A percentile compares a stretch with the other conserved stretches of the same genome.
Evolutionary conservation across 2,797 vertebrate genomes (phyloP).

Genomic region (Etheostoma perlongum): DNA sequence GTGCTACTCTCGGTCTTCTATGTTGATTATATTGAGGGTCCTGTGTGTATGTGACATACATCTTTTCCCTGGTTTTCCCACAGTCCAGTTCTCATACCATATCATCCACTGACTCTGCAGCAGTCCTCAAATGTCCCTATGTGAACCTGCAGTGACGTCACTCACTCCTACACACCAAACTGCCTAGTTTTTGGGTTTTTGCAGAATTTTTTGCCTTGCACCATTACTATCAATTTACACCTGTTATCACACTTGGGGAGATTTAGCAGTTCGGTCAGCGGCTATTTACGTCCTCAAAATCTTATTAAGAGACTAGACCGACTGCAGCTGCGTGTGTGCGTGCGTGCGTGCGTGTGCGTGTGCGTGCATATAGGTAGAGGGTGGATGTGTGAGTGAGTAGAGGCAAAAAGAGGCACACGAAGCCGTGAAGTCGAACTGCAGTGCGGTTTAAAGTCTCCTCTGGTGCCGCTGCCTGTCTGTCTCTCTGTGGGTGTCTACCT

Average conservation of each 20-base stretch:
- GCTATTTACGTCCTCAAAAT: slow-evolving; percentile 73
- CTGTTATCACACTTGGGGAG: slow-evolving; percentile 19
- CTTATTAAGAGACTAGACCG: slow-evolving; percentile 73
- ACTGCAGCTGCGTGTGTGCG: slow-evolving; percentile 21
- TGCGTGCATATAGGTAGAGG: not conserved
- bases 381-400: slow-evolving; percentile 30
- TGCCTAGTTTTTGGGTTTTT: too few relatives aligned
- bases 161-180: not conserved
- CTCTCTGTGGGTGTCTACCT: too few relatives aligned
- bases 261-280: slow-evolving; percentile 30
- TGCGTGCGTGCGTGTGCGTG: slow-evolving; percentile 1
- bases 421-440: slow-evolving; percentile 39
- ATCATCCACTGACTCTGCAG: not conserved
- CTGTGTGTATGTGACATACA: too few relatives aligned
- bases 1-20: too few relatives aligned
- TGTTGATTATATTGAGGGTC: too few relatives aligned
- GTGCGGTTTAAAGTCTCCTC: not conserved
- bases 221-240: not conserved
- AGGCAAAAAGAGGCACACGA: not conserved
- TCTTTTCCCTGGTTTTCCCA: too few relatives aligned
- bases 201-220: too few relatives aligned
- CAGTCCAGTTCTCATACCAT: too few relatives aligned
- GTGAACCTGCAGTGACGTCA: slow-evolving; percentile 69
- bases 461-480: slow-evolving; percentile 15
- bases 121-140: slow-evolving; percentile 20